Conservation (phyloP, 2,888 invertebrate species). For the Eugnorisma glareosa region DNA sequence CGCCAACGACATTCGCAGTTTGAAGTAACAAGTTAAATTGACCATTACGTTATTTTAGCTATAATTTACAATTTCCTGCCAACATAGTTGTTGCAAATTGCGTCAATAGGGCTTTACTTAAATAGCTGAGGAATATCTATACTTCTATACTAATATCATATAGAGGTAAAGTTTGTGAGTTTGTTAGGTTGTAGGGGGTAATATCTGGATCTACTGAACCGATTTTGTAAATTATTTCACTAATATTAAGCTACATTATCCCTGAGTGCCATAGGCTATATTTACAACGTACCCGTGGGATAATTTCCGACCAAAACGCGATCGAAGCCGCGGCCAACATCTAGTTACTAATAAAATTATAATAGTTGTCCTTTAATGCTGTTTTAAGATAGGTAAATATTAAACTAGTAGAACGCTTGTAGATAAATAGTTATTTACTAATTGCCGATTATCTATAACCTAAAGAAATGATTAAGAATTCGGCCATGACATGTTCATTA, state of each 20-base stretch:
- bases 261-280: too few species aligned
- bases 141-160: too few species aligned
- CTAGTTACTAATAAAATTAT: too few species aligned
- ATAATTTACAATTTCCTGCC: conserved; percentile 51
- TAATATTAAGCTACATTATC: too few species aligned
- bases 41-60: conserved; percentile 38
- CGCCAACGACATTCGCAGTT: not conserved
- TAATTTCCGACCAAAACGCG: too few species aligned
- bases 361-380: not conserved
- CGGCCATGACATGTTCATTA: not conserved
- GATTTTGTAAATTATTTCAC: too few species aligned
- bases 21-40: conserved; percentile 6
- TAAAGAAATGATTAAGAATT: not conserved
- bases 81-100: conserved; percentile 15
- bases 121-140: conserved; percentile 8
- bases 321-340: too few species aligned
- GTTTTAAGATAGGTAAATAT: not conserved
- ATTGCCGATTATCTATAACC: not conserved
- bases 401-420: conserved; percentile 6
- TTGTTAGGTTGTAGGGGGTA: too few species aligned
- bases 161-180: too few species aligned
- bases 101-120: not conserved
- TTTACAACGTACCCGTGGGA: too few species aligned
- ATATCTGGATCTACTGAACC: too few species aligned
- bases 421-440: conserved; percentile 1